Conservation (phyloP, 1,140 invertebrate genomes). For the Papilio polyxenes region DNA sequence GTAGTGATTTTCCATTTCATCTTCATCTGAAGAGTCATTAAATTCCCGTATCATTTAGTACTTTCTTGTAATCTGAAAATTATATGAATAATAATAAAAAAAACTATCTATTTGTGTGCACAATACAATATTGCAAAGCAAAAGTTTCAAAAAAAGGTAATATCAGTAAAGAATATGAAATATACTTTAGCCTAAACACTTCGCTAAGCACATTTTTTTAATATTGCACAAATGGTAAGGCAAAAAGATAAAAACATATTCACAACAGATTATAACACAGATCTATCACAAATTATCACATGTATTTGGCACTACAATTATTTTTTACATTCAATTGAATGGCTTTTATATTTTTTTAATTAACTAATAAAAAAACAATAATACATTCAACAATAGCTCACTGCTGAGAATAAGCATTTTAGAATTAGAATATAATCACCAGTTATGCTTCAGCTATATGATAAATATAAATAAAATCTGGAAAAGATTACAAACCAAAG, state of each 20-base stretch:
- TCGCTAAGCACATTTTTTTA: background rate
- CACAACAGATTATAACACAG: background rate
- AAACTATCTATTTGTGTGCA: background rate
- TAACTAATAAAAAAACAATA: background rate
- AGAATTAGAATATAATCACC: background rate
- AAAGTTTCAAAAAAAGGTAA: background rate
- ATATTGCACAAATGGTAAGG: background rate
- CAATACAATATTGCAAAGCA: slow-evolving; percentile 5
- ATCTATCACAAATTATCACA: background rate
- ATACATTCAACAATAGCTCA: background rate
- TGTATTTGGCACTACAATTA: too few species aligned
- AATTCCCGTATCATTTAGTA: slow-evolving; percentile 72
- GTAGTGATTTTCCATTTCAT: slow-evolving; percentile 73
- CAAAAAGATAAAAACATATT: background rate
- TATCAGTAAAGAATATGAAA: background rate
- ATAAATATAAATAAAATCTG: background rate
- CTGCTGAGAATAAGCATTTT: background rate
- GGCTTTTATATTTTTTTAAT: background rate
- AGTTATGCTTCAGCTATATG: background rate
- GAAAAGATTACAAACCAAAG: background rate
- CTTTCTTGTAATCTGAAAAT: slow-evolving; percentile 1
- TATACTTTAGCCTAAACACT: background rate
- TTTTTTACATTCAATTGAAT: background rate
- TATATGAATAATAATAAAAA: background rate
- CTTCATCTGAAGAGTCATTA: slow-evolving; percentile 71